phyloP scores from a whole-genome alignment of 2,888 invertebrate species.

The Caradrina kadenii region DNA sequence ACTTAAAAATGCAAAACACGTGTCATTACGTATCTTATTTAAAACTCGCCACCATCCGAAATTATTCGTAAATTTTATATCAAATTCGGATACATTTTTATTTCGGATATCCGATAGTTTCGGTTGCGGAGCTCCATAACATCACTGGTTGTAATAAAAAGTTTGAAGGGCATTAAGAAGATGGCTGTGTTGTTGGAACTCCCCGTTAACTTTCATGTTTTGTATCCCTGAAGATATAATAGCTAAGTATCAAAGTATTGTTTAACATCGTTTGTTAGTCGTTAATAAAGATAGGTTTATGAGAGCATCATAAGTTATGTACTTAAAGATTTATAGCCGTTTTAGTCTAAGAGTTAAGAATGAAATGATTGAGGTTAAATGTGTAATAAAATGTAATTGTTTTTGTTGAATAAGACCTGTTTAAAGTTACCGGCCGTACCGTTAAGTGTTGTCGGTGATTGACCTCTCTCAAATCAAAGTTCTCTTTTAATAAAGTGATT shows the following conservation, averaged over 20 bases:
- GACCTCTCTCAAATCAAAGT: background rate
- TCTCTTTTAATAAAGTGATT: background rate
- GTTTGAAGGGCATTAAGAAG: constrained; percentile 35
- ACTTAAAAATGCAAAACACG: no score
- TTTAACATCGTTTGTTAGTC: constrained; percentile 39
- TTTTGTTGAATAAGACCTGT: constrained; percentile 30
- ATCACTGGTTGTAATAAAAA: constrained; percentile 38
- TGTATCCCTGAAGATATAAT: constrained; percentile 33
- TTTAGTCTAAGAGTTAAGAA: constrained; percentile 32
- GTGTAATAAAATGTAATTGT: constrained; percentile 37
- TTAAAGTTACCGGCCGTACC: background rate
- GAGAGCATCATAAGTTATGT: constrained; percentile 43
- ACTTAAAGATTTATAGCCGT: constrained; percentile 51
- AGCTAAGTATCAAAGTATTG: constrained; percentile 44
- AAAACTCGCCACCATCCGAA: no score
- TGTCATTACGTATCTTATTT: no score
- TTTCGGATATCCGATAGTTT: no score
- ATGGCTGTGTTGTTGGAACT: constrained; percentile 41
- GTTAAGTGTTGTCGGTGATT: background rate
- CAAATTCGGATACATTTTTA: no score
- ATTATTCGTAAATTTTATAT: no score
- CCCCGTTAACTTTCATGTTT: constrained; percentile 46
- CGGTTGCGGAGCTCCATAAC: no score
- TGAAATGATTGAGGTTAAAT: constrained; percentile 44
- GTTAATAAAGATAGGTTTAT: constrained; percentile 52